Evolutionary conservation across 2,797 vertebrate genomes (phyloP), one percentile per base, ranked within the genome.

Genomic region (Brachyalestes nurse): DNA sequence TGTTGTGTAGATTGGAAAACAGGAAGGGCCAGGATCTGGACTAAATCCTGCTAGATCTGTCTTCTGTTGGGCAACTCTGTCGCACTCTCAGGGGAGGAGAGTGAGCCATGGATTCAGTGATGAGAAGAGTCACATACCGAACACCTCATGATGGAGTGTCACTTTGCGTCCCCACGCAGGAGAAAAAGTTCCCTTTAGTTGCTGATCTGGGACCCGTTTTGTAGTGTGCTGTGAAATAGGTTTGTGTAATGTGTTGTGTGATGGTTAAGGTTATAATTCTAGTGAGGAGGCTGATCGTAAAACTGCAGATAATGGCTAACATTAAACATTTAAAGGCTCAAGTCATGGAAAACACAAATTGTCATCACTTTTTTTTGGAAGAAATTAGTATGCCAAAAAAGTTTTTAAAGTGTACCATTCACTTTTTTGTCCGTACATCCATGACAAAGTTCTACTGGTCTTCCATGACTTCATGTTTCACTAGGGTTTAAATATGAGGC

Each of bases 41-140:
- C 84, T 87, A 93, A 95, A 95, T 94, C 93, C 93, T 92, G 91
- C 93, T 92, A 93, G 93, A 94, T 94, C 93, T 95, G 92, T 92
- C 91, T 92, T 80, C 84, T 93, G 93, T 83, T 88, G 77, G 93
- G 93, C 95, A 92, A 88, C 93, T 91, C 92, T 94, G 94, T 93
- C 93, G 92, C 90, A 91, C 82, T 92, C 92, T 90, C 87, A 47
- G 49, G 84, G 85, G 89, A 85, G 82, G 86, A 89, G 90, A 85
- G 75, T 90, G 88, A 92, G 90, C 86, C 91, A 90, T 90, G 91
- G 92, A 91, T 86, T 89, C 90, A 86, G 85, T 84, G 90, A 92
- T 92, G 92, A 93, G 87, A 88, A 87, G 87, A 85, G 79, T 76
- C 84, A 87, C 78, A 78, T 90, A 91, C 83, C 80, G 72, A 86